These are phyloP conservation scores for Himalopsyche kuldschensis DNA, from an alignment of 2,888 invertebrate genomes.

Conservation along the genomic window DNA sequence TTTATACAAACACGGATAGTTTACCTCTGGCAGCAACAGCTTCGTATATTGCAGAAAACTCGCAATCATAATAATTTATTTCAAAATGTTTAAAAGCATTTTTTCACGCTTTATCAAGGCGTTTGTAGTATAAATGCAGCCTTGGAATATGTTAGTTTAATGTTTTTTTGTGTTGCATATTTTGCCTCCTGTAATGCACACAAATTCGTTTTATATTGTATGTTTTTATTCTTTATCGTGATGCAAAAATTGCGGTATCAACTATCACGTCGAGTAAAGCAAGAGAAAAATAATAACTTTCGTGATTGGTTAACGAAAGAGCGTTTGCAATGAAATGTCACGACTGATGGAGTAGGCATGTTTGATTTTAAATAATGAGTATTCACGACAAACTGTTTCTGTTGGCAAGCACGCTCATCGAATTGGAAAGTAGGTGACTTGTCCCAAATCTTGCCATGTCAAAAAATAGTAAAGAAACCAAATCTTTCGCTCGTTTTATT, in stretches of 20 bases:
- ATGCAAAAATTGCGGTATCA: not conserved
- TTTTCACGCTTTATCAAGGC: no score
- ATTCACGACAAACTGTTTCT: not conserved
- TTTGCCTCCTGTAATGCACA: not conserved
- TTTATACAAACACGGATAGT: not conserved
- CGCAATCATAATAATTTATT: no score
- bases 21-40: not conserved
- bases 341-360: not conserved
- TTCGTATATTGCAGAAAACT: not conserved
- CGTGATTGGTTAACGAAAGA: not conserved
- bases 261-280: not conserved
- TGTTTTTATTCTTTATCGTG: not conserved
- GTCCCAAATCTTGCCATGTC: slow-evolving; percentile 18
- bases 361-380: not conserved
- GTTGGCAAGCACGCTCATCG: slow-evolving; percentile 13
- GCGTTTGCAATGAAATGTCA: not conserved
- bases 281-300: not conserved
- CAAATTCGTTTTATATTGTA: not conserved
- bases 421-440: slow-evolving; percentile 26
- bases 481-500: no score
- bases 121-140: not conserved
- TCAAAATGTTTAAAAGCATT: no score
- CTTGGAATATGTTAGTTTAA: not conserved
- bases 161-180: no score
- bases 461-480: slow-evolving; percentile 10